Evolutionary conservation across 2,888 invertebrate genomes (phyloP).

Genomic region (Agrilus cyanescens): DNA sequence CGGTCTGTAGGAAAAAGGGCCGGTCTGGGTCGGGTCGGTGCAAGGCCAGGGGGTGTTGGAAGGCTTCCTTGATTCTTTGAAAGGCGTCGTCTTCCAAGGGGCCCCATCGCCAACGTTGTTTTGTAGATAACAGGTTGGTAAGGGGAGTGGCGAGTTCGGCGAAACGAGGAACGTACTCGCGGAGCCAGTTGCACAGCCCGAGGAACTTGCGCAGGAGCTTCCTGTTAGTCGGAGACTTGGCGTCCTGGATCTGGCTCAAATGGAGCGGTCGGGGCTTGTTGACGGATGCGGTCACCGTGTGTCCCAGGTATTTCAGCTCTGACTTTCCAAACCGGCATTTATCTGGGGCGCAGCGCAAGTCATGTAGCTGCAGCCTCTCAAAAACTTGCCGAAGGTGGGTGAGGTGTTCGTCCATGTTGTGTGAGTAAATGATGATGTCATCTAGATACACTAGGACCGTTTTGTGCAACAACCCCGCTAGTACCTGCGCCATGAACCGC

Average conservation of each 20-base stretch:
- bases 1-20: slow-evolving; percentile 16
- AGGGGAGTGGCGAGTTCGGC: slow-evolving; percentile 14
- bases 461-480: too few species aligned
- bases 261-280: slow-evolving; percentile 4
- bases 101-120: slow-evolving; percentile 9
- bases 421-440: background rate
- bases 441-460: background rate
- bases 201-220: slow-evolving; percentile 8
- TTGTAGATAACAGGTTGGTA: slow-evolving; percentile 11
- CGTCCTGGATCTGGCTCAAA: background rate
- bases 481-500: too few species aligned
- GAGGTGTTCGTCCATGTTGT: background rate
- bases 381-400: background rate
- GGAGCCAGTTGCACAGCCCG: slow-evolving; percentile 17
- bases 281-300: slow-evolving; percentile 1
- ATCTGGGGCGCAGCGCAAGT: background rate
- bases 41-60: slow-evolving; percentile 8
- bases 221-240: background rate
- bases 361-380: background rate
- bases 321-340: slow-evolving; percentile 2
- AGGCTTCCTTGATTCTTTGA: slow-evolving; percentile 6
- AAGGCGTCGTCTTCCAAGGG: slow-evolving; percentile 6
- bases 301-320: slow-evolving; percentile 5
- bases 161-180: too few species aligned
- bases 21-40: slow-evolving; percentile 10